Evolutionary conservation across 2,888 invertebrate genomes (phyloP).

Genomic region (Ectemnius continuus): DNA sequence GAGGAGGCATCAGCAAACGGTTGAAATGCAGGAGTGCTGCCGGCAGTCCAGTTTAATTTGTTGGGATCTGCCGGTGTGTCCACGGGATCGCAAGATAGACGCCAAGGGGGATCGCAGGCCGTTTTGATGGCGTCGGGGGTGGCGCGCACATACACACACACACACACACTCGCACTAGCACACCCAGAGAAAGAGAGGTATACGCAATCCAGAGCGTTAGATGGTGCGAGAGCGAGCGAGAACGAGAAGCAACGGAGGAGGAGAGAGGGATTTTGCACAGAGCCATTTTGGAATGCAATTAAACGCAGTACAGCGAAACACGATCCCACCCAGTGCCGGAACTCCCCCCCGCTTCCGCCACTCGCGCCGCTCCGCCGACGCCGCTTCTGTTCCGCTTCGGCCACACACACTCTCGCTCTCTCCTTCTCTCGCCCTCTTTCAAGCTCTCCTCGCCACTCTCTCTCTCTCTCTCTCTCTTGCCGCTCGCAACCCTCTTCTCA

Average conservation of each 20-base stretch:
- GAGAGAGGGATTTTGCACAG: conserved; percentile 64
- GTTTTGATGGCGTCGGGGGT: no score
- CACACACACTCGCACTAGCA: no score
- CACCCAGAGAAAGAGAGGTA: no score
- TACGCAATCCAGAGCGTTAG: no score
- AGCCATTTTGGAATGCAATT: conserved; percentile 76
- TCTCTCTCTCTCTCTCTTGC: neutral
- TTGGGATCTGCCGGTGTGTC: conserved; percentile 47
- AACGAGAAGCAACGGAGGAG: conserved; percentile 25
- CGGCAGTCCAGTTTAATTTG: conserved; percentile 58
- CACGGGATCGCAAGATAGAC: no score
- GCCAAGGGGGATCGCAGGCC: conserved; percentile 21
- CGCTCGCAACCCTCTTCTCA: neutral
- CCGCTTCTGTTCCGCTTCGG: conserved; percentile 28
- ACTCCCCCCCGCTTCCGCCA: no score
- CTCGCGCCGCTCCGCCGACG: conserved; percentile 12
- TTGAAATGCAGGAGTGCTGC: conserved; percentile 38
- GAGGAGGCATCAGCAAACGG: neutral
- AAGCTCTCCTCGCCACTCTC: neutral
- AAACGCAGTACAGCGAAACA: conserved; percentile 73
- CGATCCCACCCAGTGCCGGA: conserved; percentile 48
- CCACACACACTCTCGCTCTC: conserved; percentile 30
- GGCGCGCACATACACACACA: no score
- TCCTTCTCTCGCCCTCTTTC: conserved; percentile 21
- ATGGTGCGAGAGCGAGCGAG: conserved; percentile 30